Evolutionary conservation across 2,797 vertebrate species (phyloP), one percentile per base, ranked within the genome.

Genomic region (Muscicapa comitata): DNA sequence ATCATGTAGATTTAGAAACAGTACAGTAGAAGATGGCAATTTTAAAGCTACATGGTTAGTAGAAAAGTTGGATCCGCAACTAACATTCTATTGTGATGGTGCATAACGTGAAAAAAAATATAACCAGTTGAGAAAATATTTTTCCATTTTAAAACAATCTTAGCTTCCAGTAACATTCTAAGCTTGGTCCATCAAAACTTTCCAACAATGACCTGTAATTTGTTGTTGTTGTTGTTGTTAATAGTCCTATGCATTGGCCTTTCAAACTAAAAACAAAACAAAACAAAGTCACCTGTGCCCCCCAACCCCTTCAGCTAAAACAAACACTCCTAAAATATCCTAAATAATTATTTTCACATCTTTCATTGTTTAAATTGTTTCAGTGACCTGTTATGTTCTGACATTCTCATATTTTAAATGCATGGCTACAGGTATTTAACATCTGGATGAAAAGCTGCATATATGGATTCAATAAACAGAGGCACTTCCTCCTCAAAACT

Each of bases 211-310:
- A 3, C 4, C 29, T 50, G 10, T 26, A 78, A 66, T 45, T 59
- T 2, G n/a, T n/a, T 38, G 10, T 37, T 37, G 37, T 37, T 37
- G 10, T 13, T 40, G 20, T 68, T 55, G 37, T 6, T 4, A 2
- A 40, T 70, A 37, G 58, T 58, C 6, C 68, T 70, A 3, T 33
- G 7, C 38, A 33, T 10, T 85, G 16, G 1, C 4, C 11, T 9
- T 61, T 72, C 42, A 88, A 70, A 62, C 15, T 38, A n/a, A 29
- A 54, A 68, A 6, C 10, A 5, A 40, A 45, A 26, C 2, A 29
- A 68, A 76, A 11, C 13, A 6, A 40, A 48, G 7, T 23, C 28
- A 54, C 17, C 28, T 54, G 10, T 0, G 0, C 9, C 4, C 2
- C 17, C 4, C 10, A 13, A 5, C 11, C 7, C 5, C 25, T 17